Evolutionary conservation across 1,140 invertebrate genomes (phyloP), one percentile per base, ranked within the genome.

Genomic region (Streblospio benedicti): DNA sequence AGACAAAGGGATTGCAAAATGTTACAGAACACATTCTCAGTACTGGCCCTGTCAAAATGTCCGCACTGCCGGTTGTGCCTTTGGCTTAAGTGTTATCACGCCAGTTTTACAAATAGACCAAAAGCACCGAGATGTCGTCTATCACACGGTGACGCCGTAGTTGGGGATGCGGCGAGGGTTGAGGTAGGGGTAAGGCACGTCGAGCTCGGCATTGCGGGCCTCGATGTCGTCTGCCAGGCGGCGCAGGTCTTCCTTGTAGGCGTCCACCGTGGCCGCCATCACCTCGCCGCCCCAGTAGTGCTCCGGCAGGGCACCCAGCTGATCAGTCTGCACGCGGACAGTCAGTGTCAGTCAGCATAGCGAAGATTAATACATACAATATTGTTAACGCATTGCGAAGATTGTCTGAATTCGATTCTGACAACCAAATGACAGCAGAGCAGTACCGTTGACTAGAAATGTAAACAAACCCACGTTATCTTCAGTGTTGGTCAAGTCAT

Each of bases 141-240:
- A n/a, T n/a, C n/a, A n/a, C n/a, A n/a, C n/a, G n/a, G n/a, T n/a
- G n/a, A n/a, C n/a, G n/a, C n/a, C n/a, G n/a, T n/a, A n/a, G n/a
- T 56, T 56, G 30, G 53, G 53, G 30, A 56, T 56, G 31, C 4
- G 38, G n/a, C 25, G 18, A 4, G 53, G 53, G 4, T 41, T 14
- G 18, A 56, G 32, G 33, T 56, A 56, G 1, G 32, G 23, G 33
- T 56, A 56, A 9, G 53, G 53, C 18, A 43, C 4, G 9, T 43
- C 32, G 6, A 56, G 33, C 16, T 18, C 12, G 2, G 20, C 31
- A 4, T 56, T 56, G 2, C 53, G 18, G 18, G 20, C 18, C 16
- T 23, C n/a, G 31, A 56, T 56, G 31, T 14, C 35, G 33, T 38
- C 31, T 38, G 25, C n/a, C 2, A 56, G 23, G 4, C 53, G 53